These are phyloP conservation scores for Rousettus madagascariensis DNA, from an alignment of 2,797 vertebrate genomes.

Conservation along the genomic window DNA sequence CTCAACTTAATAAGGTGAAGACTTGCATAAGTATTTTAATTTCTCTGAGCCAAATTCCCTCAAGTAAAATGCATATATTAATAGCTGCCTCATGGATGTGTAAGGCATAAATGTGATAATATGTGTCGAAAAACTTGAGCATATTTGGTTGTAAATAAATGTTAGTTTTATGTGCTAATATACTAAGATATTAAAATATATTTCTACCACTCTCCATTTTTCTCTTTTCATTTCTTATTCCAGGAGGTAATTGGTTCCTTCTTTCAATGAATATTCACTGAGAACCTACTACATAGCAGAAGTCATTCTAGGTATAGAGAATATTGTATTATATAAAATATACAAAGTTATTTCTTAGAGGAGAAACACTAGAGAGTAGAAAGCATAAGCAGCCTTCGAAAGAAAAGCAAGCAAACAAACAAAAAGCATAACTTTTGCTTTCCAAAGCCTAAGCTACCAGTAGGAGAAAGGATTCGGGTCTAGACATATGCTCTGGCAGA, in stretches of 20 bases:
- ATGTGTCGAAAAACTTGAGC: not conserved
- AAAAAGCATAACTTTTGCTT: not conserved
- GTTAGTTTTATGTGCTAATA: not conserved
- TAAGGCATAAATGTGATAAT: not conserved
- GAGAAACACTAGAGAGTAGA: not conserved
- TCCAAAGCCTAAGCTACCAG: not conserved
- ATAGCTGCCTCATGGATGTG: not conserved
- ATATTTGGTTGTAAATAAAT: conserved; percentile 10
- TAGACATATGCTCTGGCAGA: not conserved
- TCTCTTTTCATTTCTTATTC: not conserved
- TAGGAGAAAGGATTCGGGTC: not conserved
- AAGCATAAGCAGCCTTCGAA: not conserved
- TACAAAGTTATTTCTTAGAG: not conserved
- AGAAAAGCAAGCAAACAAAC: not conserved
- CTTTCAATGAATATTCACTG: not conserved
- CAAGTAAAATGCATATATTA: not conserved
- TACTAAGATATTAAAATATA: not conserved
- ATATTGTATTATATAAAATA: not conserved
- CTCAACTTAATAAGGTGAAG: not conserved
- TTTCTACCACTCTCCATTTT: not conserved
- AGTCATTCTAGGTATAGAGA: not conserved
- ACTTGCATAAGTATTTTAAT: not conserved
- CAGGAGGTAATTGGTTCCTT: not conserved
- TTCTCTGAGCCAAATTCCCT: not conserved
- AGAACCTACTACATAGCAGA: not conserved